Conservation (phyloP, 2,888 invertebrate species). For the Cheilosia impressa region DNA sequence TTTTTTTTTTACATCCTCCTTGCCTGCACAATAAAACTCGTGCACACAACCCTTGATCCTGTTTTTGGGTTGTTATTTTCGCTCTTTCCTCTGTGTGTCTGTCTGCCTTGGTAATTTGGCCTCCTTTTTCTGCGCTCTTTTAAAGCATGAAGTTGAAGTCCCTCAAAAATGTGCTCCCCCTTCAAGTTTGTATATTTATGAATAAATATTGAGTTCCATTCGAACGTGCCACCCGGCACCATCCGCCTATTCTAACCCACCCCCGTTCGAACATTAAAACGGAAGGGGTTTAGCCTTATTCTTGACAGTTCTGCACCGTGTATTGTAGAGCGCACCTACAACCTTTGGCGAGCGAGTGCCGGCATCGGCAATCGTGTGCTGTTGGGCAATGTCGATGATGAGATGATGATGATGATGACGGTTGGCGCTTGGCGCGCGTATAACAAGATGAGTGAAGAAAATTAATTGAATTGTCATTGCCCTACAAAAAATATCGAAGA, state of each 20-base stretch:
- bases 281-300: slow-evolving; percentile 50
- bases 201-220: slow-evolving; percentile 45
- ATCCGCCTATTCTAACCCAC: slow-evolving; percentile 5
- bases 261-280: slow-evolving; percentile 22
- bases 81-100: slow-evolving; percentile 16
- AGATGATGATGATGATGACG: slow-evolving; percentile 10
- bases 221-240: slow-evolving; percentile 18
- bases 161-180: slow-evolving; percentile 29
- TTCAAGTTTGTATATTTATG: slow-evolving; percentile 51
- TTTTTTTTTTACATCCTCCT: not conserved
- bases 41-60: slow-evolving; percentile 43
- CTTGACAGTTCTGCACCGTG: slow-evolving; percentile 11
- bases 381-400: slow-evolving; percentile 7
- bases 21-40: slow-evolving; percentile 9
- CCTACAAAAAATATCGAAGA: slow-evolving; percentile 64
- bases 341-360: slow-evolving; percentile 10
- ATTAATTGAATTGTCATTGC: slow-evolving; percentile 74
- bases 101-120: slow-evolving; percentile 34
- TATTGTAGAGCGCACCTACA: not conserved
- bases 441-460: slow-evolving; percentile 43
- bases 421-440: slow-evolving; percentile 30
- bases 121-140: slow-evolving; percentile 36
- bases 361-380: not conserved
- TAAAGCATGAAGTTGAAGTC: slow-evolving; percentile 28
- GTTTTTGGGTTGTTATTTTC: slow-evolving; percentile 12